These are phyloP conservation scores for Oscheius sp. DNA, from an alignment of 2,888 invertebrate species.

Conservation along the genomic window DNA sequence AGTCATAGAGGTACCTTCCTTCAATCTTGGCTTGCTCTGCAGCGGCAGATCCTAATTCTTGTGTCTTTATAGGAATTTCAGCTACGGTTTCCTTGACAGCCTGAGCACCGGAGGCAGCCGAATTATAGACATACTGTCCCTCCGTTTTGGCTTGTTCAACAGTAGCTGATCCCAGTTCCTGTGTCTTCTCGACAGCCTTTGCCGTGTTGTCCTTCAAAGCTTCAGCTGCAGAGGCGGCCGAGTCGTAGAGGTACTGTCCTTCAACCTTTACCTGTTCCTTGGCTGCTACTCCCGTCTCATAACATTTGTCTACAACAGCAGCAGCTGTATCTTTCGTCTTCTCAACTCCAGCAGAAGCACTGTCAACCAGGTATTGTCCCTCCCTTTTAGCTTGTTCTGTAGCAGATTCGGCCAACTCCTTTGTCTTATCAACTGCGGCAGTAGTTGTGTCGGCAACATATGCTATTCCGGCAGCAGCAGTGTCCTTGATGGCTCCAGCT, in stretches of 20 bases:
- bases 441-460: neutral
- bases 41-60: too few species aligned
- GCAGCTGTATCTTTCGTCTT: neutral
- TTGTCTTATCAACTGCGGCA: neutral
- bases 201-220: neutral
- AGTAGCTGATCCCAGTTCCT: neutral
- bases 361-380: too few species aligned
- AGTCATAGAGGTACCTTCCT: too few species aligned
- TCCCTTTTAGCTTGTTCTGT: too few species aligned
- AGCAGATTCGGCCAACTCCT: neutral
- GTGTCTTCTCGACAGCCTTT: neutral
- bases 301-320: neutral
- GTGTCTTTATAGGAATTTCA: neutral
- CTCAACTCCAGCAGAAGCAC: neutral
- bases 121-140: constrained; percentile 3
- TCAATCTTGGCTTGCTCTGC: too few species aligned
- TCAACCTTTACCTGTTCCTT: neutral
- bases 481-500: neutral
- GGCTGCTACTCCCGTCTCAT: neutral
- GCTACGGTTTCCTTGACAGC: neutral
- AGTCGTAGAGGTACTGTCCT: neutral
- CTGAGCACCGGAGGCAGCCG: neutral
- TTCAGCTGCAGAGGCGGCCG: neutral
- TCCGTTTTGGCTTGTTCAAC: neutral
- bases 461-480: neutral